Evolutionary conservation across 2,797 vertebrate genomes (phyloP).

Genomic region (Vespertilio murinus): DNA sequence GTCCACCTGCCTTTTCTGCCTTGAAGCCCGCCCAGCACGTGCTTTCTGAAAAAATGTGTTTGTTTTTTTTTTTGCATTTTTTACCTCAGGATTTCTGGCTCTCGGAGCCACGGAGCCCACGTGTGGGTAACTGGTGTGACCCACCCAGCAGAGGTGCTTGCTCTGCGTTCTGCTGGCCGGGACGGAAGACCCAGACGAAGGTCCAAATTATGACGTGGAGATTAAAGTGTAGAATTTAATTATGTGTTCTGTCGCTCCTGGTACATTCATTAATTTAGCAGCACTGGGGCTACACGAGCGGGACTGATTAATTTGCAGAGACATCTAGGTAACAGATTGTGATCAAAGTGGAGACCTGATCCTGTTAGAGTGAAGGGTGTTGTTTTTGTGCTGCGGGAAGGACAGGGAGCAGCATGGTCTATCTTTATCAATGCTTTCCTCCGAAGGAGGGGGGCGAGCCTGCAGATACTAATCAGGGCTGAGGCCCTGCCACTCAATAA

Average conservation of each 20-base stretch:
- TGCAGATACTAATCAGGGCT: conserved; percentile 92
- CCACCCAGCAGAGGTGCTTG: conserved; percentile 67
- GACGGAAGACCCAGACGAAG: conserved; percentile 88
- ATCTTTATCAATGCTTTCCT: conserved; percentile 89
- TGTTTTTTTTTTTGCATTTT: conserved; percentile 57
- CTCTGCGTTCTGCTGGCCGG: conserved; percentile 77
- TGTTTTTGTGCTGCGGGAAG: conserved; percentile 86
- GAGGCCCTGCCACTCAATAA: conserved; percentile 92
- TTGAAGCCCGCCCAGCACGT: background rate
- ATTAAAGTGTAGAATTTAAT: conserved; percentile 99
- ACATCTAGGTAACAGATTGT: conserved; percentile 90
- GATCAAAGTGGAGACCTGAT: conserved; percentile 88
- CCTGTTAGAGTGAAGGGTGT: conserved; percentile 89
- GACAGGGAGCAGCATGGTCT: conserved; percentile 85
- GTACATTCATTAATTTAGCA: conserved; percentile 89
- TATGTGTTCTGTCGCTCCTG: conserved; percentile 88
- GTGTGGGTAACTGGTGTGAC: conserved; percentile 62
- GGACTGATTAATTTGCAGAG: conserved; percentile 90
- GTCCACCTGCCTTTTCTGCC: background rate
- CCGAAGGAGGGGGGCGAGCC: conserved; percentile 88
- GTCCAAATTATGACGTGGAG: conserved; percentile 91
- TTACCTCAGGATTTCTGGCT: conserved; percentile 61
- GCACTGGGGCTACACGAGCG: conserved; percentile 87
- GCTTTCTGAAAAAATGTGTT: background rate
- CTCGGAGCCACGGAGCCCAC: conserved; percentile 64